Evolutionary conservation across 2,113 vertebrate species (phyloP).

Genomic region (Oncorhynchus nerka): DNA sequence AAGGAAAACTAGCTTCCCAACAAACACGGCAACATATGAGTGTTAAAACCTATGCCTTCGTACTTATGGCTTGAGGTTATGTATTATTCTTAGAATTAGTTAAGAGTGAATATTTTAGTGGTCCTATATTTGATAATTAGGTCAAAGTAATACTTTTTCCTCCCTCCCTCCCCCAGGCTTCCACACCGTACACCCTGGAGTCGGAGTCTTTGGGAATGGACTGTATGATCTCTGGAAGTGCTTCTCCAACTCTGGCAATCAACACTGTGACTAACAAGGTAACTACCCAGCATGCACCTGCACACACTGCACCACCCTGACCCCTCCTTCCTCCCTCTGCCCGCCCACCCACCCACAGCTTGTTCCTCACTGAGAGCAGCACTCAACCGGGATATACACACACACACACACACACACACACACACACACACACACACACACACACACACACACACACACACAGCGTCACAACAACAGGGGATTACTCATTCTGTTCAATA

Average conservation of each 20-base stretch:
- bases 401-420: constrained; percentile 41
- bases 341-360: constrained; percentile 71
- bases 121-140: neutral
- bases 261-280: constrained; percentile 98
- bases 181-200: constrained; percentile 91
- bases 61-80: too few relatives aligned
- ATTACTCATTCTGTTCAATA: too few relatives aligned
- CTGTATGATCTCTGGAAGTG: constrained; percentile 94
- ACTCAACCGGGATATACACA: constrained; percentile 57
- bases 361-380: constrained; percentile 64
- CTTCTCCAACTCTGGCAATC: constrained; percentile 93
- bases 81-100: neutral
- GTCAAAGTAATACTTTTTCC: neutral
- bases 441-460: constrained; percentile 40
- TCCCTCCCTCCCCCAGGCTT: constrained; percentile 76
- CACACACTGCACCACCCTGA: constrained; percentile 66
- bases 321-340: neutral
- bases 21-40: too few relatives aligned
- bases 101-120: constrained; percentile 32
- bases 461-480: neutral
- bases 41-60: too few relatives aligned
- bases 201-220: constrained; percentile 93
- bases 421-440: constrained; percentile 41
- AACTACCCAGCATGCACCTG: constrained; percentile 71
- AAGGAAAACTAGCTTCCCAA: too few relatives aligned